phyloP scores from a whole-genome alignment of 2,888 invertebrate species.

The Lasioglossum morio region DNA sequence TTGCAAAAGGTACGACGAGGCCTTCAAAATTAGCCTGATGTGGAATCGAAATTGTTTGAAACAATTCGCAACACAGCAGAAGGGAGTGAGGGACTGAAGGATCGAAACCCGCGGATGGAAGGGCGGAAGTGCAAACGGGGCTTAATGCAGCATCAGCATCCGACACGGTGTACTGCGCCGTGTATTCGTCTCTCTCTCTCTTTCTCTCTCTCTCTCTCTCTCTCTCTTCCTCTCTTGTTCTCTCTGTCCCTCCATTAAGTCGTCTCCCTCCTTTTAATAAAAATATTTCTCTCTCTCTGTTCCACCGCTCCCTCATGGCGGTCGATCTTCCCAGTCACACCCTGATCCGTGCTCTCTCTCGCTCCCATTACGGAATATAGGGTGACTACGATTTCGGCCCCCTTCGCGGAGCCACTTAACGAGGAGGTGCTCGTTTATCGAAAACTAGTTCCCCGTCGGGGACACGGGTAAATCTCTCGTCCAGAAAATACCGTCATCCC shows the following conservation, averaged over 20 bases:
- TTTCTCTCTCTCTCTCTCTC: constrained; percentile 49
- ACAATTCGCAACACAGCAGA: background rate
- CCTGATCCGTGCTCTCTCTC: constrained; percentile 40
- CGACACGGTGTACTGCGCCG: constrained; percentile 62
- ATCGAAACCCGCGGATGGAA: constrained; percentile 60
- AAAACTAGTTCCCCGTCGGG: constrained; percentile 67
- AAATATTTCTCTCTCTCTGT: constrained; percentile 68
- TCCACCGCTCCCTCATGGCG: constrained; percentile 31
- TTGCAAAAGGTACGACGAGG: too few relatives aligned
- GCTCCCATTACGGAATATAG: constrained; percentile 54
- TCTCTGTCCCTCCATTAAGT: constrained; percentile 41
- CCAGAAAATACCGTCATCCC: constrained; percentile 49
- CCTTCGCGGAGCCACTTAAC: constrained; percentile 69
- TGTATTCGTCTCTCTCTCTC: constrained; percentile 46
- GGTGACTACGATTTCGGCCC: constrained; percentile 69
- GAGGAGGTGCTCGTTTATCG: constrained; percentile 71
- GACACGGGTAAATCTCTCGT: constrained; percentile 58
- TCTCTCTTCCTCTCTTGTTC: constrained; percentile 51
- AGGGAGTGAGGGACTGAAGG: constrained; percentile 31
- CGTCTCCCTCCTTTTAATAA: constrained; percentile 69
- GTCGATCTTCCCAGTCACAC: constrained; percentile 12
- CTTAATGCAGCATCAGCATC: constrained; percentile 67
- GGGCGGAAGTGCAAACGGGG: constrained; percentile 70
- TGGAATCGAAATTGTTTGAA: constrained; percentile 38
- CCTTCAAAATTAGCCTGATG: background rate